Evolutionary conservation across 2,797 vertebrate species (phyloP).

Genomic region (Manis crassicaudata): DNA sequence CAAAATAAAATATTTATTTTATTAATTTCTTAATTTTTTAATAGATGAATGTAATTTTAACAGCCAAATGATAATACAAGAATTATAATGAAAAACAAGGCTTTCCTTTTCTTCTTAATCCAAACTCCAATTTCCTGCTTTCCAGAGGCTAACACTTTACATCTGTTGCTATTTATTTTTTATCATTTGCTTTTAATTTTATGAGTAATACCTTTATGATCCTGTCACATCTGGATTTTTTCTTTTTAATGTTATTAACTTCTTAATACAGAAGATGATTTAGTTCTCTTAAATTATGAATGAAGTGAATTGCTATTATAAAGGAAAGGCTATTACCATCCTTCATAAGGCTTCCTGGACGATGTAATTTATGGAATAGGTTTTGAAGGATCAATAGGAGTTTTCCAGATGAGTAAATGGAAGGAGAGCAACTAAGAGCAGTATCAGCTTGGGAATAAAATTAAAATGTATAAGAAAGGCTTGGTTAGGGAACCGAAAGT

Average conservation of each 20-base stretch:
- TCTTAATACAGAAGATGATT: neutral
- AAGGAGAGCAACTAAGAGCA: neutral
- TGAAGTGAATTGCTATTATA: neutral
- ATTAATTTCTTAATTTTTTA: neutral
- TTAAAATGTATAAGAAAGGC: rapidly evolving
- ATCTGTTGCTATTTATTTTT: neutral
- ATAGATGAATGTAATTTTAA: neutral
- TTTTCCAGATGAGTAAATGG: neutral
- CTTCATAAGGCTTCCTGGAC: neutral
- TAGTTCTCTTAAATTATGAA: neutral
- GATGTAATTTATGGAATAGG: neutral
- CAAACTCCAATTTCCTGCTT: neutral
- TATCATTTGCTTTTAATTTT: neutral
- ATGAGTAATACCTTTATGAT: neutral
- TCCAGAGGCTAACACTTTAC: neutral
- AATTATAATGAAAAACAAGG: neutral
- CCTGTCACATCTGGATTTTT: neutral
- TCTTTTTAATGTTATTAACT: neutral
- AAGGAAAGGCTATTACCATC: neutral
- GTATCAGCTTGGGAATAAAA: neutral
- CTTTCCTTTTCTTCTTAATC: neutral
- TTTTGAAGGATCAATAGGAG: neutral
- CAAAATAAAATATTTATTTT: too few species aligned
- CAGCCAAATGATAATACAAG: neutral
- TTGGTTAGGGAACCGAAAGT: neutral